A percentile compares a stretch with the other conserved stretches of the same genome.
phyloP scores from a whole-genome alignment of 2,113 vertebrate genomes.

The Labeo rohita region DNA sequence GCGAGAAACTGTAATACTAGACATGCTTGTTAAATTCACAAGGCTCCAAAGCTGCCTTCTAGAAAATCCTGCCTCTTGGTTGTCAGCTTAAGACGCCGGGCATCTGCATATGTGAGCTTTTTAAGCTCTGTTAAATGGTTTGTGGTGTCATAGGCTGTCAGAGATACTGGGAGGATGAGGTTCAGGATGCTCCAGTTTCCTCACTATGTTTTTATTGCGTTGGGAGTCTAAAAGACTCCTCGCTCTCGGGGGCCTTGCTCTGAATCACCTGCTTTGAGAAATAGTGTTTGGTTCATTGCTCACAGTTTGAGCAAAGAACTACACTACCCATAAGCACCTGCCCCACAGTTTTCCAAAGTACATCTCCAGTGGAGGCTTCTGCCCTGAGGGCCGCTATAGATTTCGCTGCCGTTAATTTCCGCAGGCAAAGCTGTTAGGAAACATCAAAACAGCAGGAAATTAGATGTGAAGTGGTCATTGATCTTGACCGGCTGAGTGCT shows the following conservation, averaged over 20 bases:
- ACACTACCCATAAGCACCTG: neutral
- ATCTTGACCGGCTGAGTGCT: slow-evolving; percentile 67
- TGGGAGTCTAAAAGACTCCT: slow-evolving; percentile 21
- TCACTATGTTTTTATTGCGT: slow-evolving; percentile 3
- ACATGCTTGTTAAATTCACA: slow-evolving; percentile 83
- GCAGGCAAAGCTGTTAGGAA: slow-evolving; percentile 74
- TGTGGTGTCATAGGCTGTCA: slow-evolving; percentile 76
- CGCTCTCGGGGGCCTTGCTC: slow-evolving; percentile 7
- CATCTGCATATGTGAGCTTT: slow-evolving; percentile 79
- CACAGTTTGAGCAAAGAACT: slow-evolving; percentile 5
- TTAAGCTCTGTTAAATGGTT: slow-evolving; percentile 83
- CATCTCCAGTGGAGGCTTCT: slow-evolving; percentile 29
- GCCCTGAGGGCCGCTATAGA: slow-evolving; percentile 70
- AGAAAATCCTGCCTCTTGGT: slow-evolving; percentile 77
- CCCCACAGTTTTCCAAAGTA: slow-evolving; percentile 33
- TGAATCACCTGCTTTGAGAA: slow-evolving; percentile 21
- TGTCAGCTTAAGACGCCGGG: slow-evolving; percentile 76
- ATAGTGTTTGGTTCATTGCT: neutral
- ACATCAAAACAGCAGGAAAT: slow-evolving; percentile 70
- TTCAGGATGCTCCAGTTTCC: slow-evolving; percentile 44
- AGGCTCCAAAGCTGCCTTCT: slow-evolving; percentile 76
- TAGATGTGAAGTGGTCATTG: slow-evolving; percentile 82
- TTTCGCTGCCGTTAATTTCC: slow-evolving; percentile 76
- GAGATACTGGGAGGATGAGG: slow-evolving; percentile 59
- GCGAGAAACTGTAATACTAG: slow-evolving; percentile 76